Evolutionary conservation across 2,113 vertebrate genomes (phyloP).

Genomic region (Actinemys pallida): DNA sequence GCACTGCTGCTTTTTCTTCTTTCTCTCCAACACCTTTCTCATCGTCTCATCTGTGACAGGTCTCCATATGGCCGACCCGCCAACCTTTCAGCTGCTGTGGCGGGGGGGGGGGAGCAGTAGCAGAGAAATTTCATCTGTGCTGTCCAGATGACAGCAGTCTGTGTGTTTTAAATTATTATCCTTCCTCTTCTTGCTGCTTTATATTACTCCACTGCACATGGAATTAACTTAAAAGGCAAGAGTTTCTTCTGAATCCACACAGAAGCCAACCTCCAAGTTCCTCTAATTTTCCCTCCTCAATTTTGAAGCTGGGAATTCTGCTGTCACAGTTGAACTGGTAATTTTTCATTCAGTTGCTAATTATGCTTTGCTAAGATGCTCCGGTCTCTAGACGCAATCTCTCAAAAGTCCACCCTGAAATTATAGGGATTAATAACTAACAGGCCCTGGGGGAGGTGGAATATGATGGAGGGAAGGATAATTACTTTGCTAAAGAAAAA

Average conservation of each 20-base stretch:
- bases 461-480: neutral
- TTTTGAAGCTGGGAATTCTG: neutral
- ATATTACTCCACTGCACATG: neutral
- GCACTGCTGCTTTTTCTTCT: neutral
- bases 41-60: neutral
- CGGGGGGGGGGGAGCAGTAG: neutral
- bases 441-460: neutral
- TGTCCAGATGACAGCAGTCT: rapidly evolving
- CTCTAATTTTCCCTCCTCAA: neutral
- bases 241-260: neutral
- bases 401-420: conserved; percentile 11
- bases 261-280: neutral
- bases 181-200: rapidly evolving
- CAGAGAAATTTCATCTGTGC: neutral
- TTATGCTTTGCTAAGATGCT: conserved; percentile 4
- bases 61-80: neutral
- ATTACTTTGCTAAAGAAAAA: conserved; percentile 5
- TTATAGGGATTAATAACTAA: conserved; percentile 41
- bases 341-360: neutral
- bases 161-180: rapidly evolving
- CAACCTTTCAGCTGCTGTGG: neutral
- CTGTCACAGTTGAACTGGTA: neutral
- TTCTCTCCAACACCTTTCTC: neutral
- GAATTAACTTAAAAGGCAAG: neutral
- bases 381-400: neutral